Conservation (phyloP, 92 coral and sea anemone species). For the Nematostella vectensis region DNA sequence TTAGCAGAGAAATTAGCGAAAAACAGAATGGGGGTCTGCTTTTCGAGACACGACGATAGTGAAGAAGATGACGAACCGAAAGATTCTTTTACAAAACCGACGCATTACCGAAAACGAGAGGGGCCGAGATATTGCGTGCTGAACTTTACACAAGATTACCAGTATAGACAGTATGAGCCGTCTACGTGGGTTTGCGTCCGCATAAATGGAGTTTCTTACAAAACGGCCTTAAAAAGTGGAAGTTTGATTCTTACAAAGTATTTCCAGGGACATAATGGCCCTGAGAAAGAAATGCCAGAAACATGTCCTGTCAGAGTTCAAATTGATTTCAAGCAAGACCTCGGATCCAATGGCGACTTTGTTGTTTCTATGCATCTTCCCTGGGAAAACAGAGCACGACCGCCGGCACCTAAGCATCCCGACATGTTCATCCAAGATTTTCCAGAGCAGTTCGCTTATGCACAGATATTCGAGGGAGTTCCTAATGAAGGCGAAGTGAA, state of each 20-base stretch:
- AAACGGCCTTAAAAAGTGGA: conserved; percentile 50
- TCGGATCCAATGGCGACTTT: conserved; percentile 39
- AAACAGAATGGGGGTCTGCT: conserved; percentile 38
- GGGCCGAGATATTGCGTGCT: conserved; percentile 69
- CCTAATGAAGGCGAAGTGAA: conserved; percentile 32
- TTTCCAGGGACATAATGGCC: conserved; percentile 68
- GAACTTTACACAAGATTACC: conserved; percentile 63
- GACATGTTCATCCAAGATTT: conserved; percentile 61
- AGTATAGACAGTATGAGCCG: conserved; percentile 57
- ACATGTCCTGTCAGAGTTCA: conserved; percentile 68
- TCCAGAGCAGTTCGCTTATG: conserved; percentile 67
- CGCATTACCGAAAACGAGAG: conserved; percentile 62
- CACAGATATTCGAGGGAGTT: conserved; percentile 45
- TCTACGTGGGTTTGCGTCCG: conserved; percentile 75
- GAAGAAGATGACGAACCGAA: conserved; percentile 41
- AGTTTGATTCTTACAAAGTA: conserved; percentile 47
- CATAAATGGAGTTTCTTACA: conserved; percentile 24
- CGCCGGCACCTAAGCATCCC: conserved; percentile 57
- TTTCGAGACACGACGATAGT: conserved; percentile 12
- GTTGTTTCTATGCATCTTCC: conserved; percentile 67
- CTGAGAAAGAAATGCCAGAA: conserved; percentile 45
- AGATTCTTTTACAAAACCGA: conserved; percentile 43
- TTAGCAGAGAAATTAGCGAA: too few relatives aligned
- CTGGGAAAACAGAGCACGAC: conserved; percentile 42
- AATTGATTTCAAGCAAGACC: conserved; percentile 28